Base-by-base conservation (phyloP, 2,888 invertebrate species). In the Melanostoma scalare region DNA sequence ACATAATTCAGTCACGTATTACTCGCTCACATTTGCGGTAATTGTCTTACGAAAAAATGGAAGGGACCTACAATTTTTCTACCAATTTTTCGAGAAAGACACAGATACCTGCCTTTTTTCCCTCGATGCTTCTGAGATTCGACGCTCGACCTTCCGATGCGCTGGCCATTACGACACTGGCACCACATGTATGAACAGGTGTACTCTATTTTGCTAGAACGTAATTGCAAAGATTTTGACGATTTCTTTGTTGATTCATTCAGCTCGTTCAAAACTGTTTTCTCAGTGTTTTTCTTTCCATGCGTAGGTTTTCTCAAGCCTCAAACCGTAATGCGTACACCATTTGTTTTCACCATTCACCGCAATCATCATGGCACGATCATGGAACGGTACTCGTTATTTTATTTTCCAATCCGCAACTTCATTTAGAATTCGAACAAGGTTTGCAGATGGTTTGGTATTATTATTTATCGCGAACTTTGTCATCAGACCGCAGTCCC, bases 391-490 rank as follows among this genome's bases (percentile, higher is more conserved):
- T 79, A 68, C 38, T 50, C 38, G 48, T 36, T 36, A 63, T 48
- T 63, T 61, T 20, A 20, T 20, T 46, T 46, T 33, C 33, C 9
- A 46, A 31, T 46, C 38, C 40, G 20, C 56, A 65, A 80, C 63
- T 55, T 77, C 56, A 82, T 82, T 84, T 74, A 53, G 78, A 68
- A 84, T 84, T 84, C 84, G 67, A 71, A 69, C 63, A 65, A 78
- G 50, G 78, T 72, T 53, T 35, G 63, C 40, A 58, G 58, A 84
- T 78, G 69, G 78, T 78, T 81, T 81, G 42, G 42, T 60, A 58
- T 42, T 78, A 84, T 84, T 84, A 78, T 74, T 84, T 78, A 84
- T 78, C 65, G 74, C 69, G 84, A 84, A 84, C 68, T 71, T 77
- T 73, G 76, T 73, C 61, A 82, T 77, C 72, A 42, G 44, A 48